phyloP scores from a whole-genome alignment of 92 coral and sea anemone genomes.

The Pocillopora grandis region DNA sequence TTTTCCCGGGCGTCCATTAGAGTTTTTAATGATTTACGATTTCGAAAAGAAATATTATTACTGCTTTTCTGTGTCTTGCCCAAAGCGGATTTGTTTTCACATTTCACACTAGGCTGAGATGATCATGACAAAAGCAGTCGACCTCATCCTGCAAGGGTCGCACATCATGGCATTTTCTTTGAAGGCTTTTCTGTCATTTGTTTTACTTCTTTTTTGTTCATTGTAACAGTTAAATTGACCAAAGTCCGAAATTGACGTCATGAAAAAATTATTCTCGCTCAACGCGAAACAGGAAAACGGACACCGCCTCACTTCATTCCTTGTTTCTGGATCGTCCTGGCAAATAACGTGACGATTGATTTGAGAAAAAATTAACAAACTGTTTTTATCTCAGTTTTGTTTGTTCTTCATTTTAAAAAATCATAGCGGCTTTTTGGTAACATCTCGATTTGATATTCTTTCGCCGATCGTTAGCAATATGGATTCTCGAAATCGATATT shows the following conservation, averaged over 20 bases:
- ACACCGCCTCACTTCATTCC: not conserved
- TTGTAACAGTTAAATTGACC: conserved; percentile 11
- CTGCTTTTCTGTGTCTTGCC: not conserved
- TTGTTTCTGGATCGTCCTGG: not conserved
- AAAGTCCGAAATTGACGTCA: conserved; percentile 35
- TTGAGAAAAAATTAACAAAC: not conserved
- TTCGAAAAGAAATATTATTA: conserved; percentile 1
- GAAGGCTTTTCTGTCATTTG: conserved; percentile 9
- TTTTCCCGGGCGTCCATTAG: not conserved
- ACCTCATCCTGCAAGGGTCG: conserved; percentile 36
- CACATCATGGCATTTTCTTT: conserved; percentile 17
- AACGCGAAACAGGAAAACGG: not conserved
- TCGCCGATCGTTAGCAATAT: conserved; percentile 28
- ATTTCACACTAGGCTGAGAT: conserved; percentile 7
- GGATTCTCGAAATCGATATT: conserved; percentile 22
- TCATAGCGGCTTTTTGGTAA: conserved; percentile 3
- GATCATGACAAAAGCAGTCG: conserved; percentile 31
- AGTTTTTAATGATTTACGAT: not conserved
- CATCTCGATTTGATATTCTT: not conserved
- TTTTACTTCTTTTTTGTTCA: not conserved
- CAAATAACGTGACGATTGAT: not conserved
- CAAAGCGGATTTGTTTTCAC: conserved; percentile 20
- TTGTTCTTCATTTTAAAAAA: not conserved
- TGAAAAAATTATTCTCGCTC: not conserved
- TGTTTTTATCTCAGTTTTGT: not conserved